Conservation (phyloP, 2,113 vertebrate species). For the Elanus axillaris region DNA sequence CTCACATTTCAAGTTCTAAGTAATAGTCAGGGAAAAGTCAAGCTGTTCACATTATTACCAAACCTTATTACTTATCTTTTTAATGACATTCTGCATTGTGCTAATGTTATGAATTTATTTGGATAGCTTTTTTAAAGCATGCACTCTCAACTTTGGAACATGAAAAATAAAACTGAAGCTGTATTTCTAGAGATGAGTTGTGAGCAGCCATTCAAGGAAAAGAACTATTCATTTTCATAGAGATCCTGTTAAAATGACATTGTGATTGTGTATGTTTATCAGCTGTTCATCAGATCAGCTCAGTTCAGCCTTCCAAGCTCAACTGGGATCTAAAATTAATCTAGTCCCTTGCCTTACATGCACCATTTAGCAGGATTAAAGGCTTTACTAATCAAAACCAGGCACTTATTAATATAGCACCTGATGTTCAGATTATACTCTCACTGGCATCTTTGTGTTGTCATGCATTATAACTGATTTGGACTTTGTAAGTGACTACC, state of each 20-base stretch:
- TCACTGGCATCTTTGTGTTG: neutral
- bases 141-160: neutral
- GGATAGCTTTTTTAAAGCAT: constrained; percentile 18
- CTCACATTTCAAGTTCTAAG: constrained; percentile 56
- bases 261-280: neutral
- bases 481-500: neutral
- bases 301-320: neutral
- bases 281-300: neutral
- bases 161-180: constrained; percentile 34
- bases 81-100: neutral
- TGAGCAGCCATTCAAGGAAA: constrained; percentile 12
- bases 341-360: neutral
- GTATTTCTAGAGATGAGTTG: neutral
- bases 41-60: constrained; percentile 43
- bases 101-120: constrained; percentile 23
- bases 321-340: neutral
- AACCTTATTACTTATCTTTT: constrained; percentile 39
- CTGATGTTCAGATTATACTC: neutral
- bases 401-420: neutral
- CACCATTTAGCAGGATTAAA: constrained; percentile 5
- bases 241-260: neutral
- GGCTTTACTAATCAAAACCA: neutral
- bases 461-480: neutral
- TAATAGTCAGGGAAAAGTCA: constrained; percentile 59
- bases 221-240: neutral